Evolutionary conservation across 2,888 invertebrate species (phyloP).

Genomic region (Caenorhabditis imperialis): DNA sequence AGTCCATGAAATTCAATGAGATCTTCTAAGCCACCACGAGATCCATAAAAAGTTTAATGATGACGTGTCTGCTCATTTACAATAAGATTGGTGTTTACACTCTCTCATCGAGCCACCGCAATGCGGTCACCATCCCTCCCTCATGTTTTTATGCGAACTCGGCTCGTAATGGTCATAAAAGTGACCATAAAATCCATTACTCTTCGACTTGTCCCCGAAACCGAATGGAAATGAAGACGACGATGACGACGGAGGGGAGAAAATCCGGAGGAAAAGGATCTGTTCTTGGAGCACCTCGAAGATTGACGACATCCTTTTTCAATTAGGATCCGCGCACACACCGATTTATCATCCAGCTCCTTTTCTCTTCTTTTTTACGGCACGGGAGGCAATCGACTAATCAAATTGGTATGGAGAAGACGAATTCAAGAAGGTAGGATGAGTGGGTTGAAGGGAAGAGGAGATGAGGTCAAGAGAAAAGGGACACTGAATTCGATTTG

Average conservation of each 20-base stretch:
- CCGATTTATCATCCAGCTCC: conserved; percentile 26
- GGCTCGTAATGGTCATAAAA: conserved; percentile 19
- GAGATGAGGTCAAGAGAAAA: conserved; percentile 17
- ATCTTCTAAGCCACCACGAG: no score
- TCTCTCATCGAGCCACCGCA: no score
- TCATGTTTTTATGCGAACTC: no score
- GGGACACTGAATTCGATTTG: conserved; percentile 25
- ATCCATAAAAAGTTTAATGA: no score
- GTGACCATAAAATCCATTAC: conserved; percentile 45
- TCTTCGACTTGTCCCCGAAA: conserved; percentile 14
- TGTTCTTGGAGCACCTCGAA: conserved; percentile 10
- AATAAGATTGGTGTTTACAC: no score
- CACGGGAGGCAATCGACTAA: conserved; percentile 12
- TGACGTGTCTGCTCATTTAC: no score
- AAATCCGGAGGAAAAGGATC: neutral
- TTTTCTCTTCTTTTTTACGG: neutral
- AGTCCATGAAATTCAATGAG: no score
- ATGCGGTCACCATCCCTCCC: no score
- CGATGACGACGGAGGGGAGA: conserved; percentile 2
- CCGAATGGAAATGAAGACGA: conserved; percentile 19
- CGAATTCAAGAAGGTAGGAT: conserved; percentile 22
- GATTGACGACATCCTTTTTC: conserved; percentile 52
- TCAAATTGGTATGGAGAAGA: conserved; percentile 19
- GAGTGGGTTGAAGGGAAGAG: conserved; percentile 7
- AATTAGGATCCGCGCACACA: conserved; percentile 20